Percentiles rank a stretch among this genome's conserved stretches.
Conservation (phyloP, 1,140 invertebrate species). For the Ganaspis sp. region DNA sequence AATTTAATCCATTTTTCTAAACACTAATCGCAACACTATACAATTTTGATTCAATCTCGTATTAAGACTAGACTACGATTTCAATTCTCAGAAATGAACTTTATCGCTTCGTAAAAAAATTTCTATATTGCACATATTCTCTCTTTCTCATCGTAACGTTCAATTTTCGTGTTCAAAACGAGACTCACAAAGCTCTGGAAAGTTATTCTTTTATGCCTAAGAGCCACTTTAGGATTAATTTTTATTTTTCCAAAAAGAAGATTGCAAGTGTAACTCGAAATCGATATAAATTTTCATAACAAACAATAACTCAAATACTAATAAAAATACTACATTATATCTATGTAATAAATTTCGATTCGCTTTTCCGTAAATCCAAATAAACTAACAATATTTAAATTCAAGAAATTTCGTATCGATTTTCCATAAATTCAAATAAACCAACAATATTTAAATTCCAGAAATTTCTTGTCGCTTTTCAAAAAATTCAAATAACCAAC, state of each 20-base stretch:
- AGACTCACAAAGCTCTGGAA: neutral
- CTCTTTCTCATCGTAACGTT: neutral
- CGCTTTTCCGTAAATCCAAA: too few species aligned
- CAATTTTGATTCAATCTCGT: slow-evolving; percentile 29
- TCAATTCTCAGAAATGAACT: slow-evolving; percentile 1
- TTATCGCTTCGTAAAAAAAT: slow-evolving; percentile 20
- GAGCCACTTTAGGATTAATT: slow-evolving; percentile 4
- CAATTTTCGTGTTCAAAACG: neutral
- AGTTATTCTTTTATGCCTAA: neutral
- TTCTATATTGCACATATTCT: slow-evolving; percentile 10
- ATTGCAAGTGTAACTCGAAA: neutral
- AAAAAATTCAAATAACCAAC: too few species aligned
- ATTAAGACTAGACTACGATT: slow-evolving; percentile 19
- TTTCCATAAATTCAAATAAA: too few species aligned
- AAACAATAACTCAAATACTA: neutral
- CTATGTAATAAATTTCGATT: too few species aligned
- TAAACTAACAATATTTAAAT: too few species aligned
- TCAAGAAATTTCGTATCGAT: too few species aligned
- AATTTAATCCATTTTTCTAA: neutral
- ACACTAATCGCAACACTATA: slow-evolving; percentile 21
- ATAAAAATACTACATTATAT: too few species aligned
- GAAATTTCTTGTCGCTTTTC: too few species aligned
- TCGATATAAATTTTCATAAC: neutral
- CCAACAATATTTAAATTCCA: too few species aligned
- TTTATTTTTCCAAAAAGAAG: neutral